Percentiles rank a stretch among this genome's conserved stretches.
Conservation (phyloP, 2,888 invertebrate species). For the Heliothis peltigera region DNA sequence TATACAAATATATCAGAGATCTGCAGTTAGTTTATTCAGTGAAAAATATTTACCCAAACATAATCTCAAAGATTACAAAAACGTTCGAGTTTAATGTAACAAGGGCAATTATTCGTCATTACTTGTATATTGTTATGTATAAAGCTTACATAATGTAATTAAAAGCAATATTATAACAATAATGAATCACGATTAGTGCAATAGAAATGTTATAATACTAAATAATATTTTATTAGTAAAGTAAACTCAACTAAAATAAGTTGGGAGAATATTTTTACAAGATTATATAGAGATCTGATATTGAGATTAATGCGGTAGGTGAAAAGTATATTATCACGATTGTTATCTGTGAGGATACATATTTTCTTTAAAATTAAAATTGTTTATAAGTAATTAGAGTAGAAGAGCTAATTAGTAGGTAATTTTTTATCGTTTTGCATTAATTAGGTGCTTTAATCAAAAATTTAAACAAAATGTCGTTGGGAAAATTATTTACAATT, state of each 20-base stretch:
- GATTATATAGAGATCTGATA: slow-evolving; percentile 85
- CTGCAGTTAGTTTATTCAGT: slow-evolving; percentile 54
- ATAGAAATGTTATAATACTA: slow-evolving; percentile 86
- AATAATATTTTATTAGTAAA: slow-evolving; percentile 80
- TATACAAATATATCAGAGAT: slow-evolving; percentile 63
- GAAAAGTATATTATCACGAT: slow-evolving; percentile 66
- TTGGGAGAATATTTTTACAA: slow-evolving; percentile 74
- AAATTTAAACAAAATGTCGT: slow-evolving; percentile 39
- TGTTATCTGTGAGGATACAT: slow-evolving; percentile 71
- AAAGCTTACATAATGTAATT: slow-evolving; percentile 75
- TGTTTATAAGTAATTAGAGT: slow-evolving; percentile 59
- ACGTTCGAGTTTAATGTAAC: slow-evolving; percentile 58
- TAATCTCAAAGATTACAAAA: slow-evolving; percentile 62
- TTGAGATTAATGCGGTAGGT: slow-evolving; percentile 85
- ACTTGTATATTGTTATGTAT: slow-evolving; percentile 66
- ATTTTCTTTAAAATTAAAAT: slow-evolving; percentile 65
- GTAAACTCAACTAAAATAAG: slow-evolving; percentile 68
- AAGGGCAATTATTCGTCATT: slow-evolving; percentile 63
- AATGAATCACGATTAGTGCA: slow-evolving; percentile 82
- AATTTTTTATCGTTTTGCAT: slow-evolving; percentile 55
- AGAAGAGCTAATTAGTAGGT: slow-evolving; percentile 56
- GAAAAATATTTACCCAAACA: slow-evolving; percentile 55
- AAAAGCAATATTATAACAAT: slow-evolving; percentile 83
- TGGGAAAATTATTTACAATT: slow-evolving; percentile 33
- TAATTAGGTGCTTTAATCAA: slow-evolving; percentile 67